A percentile compares a stretch with the other conserved stretches of the same genome.
Conservation (phyloP, 2,888 invertebrate genomes). For the Linyphia triangularis region DNA sequence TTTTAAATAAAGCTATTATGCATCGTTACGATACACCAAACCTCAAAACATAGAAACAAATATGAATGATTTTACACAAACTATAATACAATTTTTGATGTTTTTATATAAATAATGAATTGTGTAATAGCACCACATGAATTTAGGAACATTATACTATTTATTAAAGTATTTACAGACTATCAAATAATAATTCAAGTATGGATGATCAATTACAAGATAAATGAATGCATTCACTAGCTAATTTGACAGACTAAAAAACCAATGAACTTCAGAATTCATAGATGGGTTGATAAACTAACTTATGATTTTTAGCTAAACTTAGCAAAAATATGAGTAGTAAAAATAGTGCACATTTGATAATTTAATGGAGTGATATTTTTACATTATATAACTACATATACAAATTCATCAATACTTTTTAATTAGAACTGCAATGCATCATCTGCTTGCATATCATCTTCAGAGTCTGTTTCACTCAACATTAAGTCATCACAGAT, state of each 20-base stretch:
- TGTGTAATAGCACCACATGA: constrained; percentile 44
- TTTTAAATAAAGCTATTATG: no score
- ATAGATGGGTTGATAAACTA: not conserved
- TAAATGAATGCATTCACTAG: not conserved
- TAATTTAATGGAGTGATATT: not conserved
- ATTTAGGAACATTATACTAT: constrained; percentile 56
- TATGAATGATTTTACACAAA: constrained; percentile 12
- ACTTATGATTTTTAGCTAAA: not conserved
- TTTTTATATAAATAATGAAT: constrained; percentile 17
- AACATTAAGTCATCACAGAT: constrained; percentile 72
- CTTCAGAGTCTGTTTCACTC: constrained; percentile 59
- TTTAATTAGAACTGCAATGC: constrained; percentile 14
- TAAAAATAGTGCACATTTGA: constrained; percentile 15
- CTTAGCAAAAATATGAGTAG: constrained; percentile 17
- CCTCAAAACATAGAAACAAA: not conserved
- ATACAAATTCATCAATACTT: not conserved
- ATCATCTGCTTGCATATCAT: constrained; percentile 14
- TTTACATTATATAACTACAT: not conserved
- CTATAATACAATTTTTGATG: constrained; percentile 18
- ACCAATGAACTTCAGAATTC: not conserved
- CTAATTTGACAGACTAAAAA: not conserved
- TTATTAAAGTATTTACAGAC: not conserved
- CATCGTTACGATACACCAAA: no score
- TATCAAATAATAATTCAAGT: not conserved
- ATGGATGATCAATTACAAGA: not conserved